A percentile compares a stretch with the other conserved stretches of the same genome.
Conservation (phyloP, 1,140 invertebrate species). For the Asbolus verrucosus region DNA sequence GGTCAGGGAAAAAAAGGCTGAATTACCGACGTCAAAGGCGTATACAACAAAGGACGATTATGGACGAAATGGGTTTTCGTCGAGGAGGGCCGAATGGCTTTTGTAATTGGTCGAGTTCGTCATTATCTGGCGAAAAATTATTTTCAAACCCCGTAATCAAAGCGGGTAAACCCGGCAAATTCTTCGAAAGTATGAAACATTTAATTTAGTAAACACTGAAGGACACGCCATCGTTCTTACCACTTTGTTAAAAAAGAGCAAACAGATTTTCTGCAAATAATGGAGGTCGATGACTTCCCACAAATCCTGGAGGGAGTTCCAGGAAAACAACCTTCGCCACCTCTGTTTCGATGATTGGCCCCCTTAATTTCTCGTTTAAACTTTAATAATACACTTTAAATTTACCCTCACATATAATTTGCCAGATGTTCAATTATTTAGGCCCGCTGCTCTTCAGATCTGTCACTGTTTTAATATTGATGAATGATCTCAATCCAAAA, state of each 20-base stretch:
- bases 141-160: background rate
- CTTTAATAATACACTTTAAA: background rate
- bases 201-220: background rate
- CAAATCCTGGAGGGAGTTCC: no score
- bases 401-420: conserved; percentile 16
- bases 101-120: background rate
- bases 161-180: background rate
- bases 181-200: background rate
- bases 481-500: no score
- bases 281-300: no score
- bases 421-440: conserved; percentile 16
- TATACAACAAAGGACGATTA: conserved; percentile 27
- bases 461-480: no score
- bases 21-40: conserved; percentile 16
- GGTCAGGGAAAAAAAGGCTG: background rate
- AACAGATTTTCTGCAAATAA: no score
- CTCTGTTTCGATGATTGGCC: background rate
- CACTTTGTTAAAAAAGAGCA: no score
- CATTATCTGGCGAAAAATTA: background rate
- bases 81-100: background rate
- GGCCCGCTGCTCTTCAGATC: no score
- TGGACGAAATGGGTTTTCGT: conserved; percentile 24
- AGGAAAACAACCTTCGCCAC: no score
- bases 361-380: background rate
- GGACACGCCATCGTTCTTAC: no score